phyloP scores from a whole-genome alignment of 2,888 invertebrate species.

The Drosophila birchii region DNA sequence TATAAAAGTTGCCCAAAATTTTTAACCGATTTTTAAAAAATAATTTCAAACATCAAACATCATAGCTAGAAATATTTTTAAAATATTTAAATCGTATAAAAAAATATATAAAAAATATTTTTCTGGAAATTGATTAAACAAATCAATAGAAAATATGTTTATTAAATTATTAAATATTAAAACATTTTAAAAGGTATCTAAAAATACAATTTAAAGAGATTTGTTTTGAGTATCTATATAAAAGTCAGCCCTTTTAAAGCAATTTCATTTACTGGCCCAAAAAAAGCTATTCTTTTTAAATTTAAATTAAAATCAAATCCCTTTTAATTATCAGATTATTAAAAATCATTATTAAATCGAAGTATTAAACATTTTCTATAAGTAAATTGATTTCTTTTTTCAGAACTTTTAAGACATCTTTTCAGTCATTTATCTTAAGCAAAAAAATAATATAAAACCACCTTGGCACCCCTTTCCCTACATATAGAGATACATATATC shows the following conservation, averaged over 20 bases:
- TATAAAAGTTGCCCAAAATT: too few species aligned
- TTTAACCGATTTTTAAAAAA: too few species aligned
- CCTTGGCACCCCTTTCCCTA: not conserved
- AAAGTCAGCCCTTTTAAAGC: not conserved
- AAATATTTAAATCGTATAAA: too few species aligned
- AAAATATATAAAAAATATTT: accelerated
- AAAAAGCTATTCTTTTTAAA: too few species aligned
- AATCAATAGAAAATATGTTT: too few species aligned
- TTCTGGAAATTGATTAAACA: accelerated
- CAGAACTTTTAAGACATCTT: not conserved
- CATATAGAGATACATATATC: not conserved
- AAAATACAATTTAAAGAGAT: not conserved
- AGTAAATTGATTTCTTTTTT: not conserved
- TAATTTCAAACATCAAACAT: too few species aligned
- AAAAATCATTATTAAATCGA: too few species aligned
- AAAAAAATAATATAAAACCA: not conserved
- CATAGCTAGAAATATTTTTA: too few species aligned
- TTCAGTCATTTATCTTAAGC: not conserved
- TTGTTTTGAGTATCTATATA: not conserved
- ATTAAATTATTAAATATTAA: too few species aligned
- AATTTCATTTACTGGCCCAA: not conserved
- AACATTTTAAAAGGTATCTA: not conserved
- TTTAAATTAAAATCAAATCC: too few species aligned
- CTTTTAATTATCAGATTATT: too few species aligned
- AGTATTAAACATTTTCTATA: not conserved